These are phyloP conservation scores for Rhinophrynus dorsalis DNA, from an alignment of 2,797 vertebrate species.

Conservation along the genomic window DNA sequence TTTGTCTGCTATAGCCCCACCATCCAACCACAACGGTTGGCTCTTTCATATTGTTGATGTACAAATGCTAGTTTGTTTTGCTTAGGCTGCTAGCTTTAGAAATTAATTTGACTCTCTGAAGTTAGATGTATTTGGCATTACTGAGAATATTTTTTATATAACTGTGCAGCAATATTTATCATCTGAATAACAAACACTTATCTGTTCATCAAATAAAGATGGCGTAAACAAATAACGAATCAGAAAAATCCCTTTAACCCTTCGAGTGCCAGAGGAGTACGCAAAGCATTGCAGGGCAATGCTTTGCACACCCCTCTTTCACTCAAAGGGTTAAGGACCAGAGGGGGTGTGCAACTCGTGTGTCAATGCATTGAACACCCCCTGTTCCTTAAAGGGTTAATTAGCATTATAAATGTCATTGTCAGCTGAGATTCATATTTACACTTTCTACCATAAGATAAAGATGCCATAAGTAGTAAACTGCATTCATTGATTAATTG, in stretches of 20 bases:
- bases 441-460: neutral
- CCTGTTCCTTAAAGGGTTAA: too few relatives aligned
- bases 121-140: conserved; percentile 11
- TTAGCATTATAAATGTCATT: too few relatives aligned
- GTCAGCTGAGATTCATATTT: conserved; percentile 2
- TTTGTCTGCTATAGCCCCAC: neutral
- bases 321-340: too few relatives aligned
- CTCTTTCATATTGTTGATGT: neutral
- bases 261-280: too few relatives aligned
- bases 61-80: neutral
- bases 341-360: neutral
- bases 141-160: too few relatives aligned
- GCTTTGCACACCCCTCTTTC: too few relatives aligned
- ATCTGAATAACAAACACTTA: too few relatives aligned
- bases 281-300: too few relatives aligned
- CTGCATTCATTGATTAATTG: too few relatives aligned
- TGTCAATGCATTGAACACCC: too few relatives aligned
- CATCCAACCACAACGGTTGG: conserved; percentile 3
- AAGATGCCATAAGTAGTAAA: too few relatives aligned
- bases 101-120: neutral
- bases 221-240: conserved; percentile 4
- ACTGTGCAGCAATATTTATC: too few relatives aligned
- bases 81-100: conserved; percentile 4
- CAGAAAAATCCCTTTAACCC: neutral
- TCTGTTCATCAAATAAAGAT: conserved; percentile 27